Evolutionary conservation across 1,140 invertebrate genomes (phyloP), one percentile per base, ranked within the genome.

Genomic region (silkworm (Bombyx mori)): DNA sequence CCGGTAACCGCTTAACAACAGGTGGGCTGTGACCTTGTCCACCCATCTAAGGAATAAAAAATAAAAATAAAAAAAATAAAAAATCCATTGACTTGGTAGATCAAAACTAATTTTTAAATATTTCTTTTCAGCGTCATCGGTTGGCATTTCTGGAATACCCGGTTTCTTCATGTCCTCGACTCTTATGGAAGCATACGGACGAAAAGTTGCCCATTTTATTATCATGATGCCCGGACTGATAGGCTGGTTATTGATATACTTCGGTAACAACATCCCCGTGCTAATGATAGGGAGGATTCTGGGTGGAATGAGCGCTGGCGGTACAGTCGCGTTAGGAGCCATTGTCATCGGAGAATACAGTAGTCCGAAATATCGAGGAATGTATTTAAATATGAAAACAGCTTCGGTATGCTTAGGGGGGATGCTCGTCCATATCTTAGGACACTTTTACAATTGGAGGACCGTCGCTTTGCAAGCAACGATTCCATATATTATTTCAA

Each of bases 331-430:
- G 8, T 44, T 70, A 9, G 60, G 58, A 26, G 61, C 68, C 1
- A 55, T 70, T 8, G 22, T 64, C 1, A 63, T 70, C 1, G 70
- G 65, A 26, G 70, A 73, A 54, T 69, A 65, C 44, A 58, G 61
- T 10, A 61, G 57, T n/a, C 70, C 70, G 1, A 59, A 63, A 49
- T 56, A 70, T 48, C 52, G 70, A 51, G 68, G 67, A 56, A 75
- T 79, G 63, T 83, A 82, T 54, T 60, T 86, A 0, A 81, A 83
- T 57, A 56, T 83, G 5, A 85, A 83, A 56, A 82, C 79, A 6
- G 70, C 76, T 8, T 57, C 72, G 0, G 75, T 82, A 0, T 79
- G 73, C 42, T 42, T 83, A 0, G 82, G 82, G 7, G 69, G 68
- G 44, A 69, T 69, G 57, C n/a, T 75, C 0, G 65, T 77, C 0